Base-by-base conservation (phyloP, 92 coral and sea anemone species). In the Porites evermanni region DNA sequence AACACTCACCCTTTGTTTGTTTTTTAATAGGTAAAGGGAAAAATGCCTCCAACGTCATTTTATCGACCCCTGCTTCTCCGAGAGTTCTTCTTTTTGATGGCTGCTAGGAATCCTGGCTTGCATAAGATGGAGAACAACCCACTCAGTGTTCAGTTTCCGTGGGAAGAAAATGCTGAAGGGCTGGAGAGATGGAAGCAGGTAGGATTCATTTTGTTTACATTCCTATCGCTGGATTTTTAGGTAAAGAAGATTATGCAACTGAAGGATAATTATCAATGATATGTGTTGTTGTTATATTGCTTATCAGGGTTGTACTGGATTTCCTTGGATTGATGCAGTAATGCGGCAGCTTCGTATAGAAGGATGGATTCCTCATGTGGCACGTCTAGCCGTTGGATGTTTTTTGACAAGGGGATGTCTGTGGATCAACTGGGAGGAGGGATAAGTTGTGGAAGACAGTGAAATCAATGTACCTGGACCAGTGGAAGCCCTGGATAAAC, bases 361-460 rank as follows among this genome's bases (percentile, higher is more conserved):
- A 82, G 98, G 98, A 2, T 94, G 98, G 98, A 92, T 94, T 66
- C 93, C 86, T 79, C 82, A 89, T 82, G 53, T 89, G 13, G 98
- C 91, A 26, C 93, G 98, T 23, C 92, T 92, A 81, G 95, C 95
- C n/a, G 91, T 94, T 12, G 95, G 93, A 23, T 92, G 93, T 66
- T 94, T 94, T 54, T 83, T 94, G 85, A 94, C 98, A n/a, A 85
- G 95, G 70, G 98, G 98, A 32, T 94, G 95, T 86, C 92, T 94
- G 69, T 94, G 98, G 98, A 74, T 92, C 84, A 94, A 88, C 90
- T 94, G 98, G 98, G 95, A 94, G 78, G 98, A 94, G 79, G 98
- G 98, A 29, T 87, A 94, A 60, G 83, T 84, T 47, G 84, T 87
- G 13, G 74, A 91, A 67, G 78, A 86, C 79, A 64, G 89, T 70